phyloP scores from a whole-genome alignment of 2,888 invertebrate species.

The Mythimna ferrago region DNA sequence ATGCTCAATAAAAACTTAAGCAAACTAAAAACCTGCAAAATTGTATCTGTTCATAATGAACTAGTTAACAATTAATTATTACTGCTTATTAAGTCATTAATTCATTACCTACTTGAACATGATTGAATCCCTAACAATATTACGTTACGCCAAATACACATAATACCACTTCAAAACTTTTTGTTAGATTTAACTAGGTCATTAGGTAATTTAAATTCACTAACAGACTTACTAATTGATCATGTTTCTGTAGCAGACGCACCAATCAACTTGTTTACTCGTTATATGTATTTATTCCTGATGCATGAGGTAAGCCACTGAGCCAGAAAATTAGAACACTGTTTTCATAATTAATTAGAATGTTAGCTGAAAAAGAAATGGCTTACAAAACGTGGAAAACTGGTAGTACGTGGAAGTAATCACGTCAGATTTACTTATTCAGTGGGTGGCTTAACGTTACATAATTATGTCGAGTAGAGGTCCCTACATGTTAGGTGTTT shows the following conservation, averaged over 20 bases:
- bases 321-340: conserved; percentile 27
- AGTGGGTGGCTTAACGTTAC: conserved; percentile 15
- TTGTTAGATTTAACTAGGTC: conserved; percentile 6
- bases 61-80: neutral
- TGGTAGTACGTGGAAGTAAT: neutral
- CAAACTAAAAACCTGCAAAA: conserved; percentile 45
- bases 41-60: conserved; percentile 13
- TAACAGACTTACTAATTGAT: conserved; percentile 2
- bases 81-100: neutral
- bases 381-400: conserved; percentile 1
- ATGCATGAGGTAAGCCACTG: neutral
- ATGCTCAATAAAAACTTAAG: conserved; percentile 57
- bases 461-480: conserved; percentile 6
- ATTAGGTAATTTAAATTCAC: neutral
- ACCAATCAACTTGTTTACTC: neutral
- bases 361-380: conserved; percentile 25
- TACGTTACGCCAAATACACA: conserved; percentile 18
- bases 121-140: conserved; percentile 26
- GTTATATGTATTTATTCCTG: conserved; percentile 4
- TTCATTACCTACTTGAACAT: conserved; percentile 18
- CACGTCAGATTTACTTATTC: conserved; percentile 12
- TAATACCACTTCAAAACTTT: neutral
- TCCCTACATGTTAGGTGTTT: conserved; percentile 1
- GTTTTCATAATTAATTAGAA: conserved; percentile 23
- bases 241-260: conserved; percentile 2